Base-by-base conservation (phyloP, 2,113 vertebrate species). In the Thymallus thymallus region DNA sequence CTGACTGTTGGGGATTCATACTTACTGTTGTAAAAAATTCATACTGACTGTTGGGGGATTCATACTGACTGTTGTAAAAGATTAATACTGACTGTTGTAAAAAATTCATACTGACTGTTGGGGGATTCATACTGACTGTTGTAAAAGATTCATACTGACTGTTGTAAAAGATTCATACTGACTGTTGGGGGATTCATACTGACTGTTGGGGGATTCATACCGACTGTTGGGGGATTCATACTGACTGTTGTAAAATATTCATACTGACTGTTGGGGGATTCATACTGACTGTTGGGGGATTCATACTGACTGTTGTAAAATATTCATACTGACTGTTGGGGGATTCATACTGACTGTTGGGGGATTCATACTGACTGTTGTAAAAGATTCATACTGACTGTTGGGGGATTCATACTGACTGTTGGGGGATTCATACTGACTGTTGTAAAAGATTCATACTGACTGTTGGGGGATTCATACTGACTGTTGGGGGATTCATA, bases 391-490 rank as follows among this genome's bases (percentile, higher is more conserved):
- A 55, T 55, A 23, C n/a, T 14, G 67, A 30, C 67, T 68, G 35
- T 20, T 45, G 64, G 29, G 26, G 75, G 79, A 76, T 76, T 83
- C 74, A 55, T 55, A 23, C n/a, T 14, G 67, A 30, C 67, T 68
- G 35, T 20, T 45, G 64, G 29, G 26, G 75, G 79, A 76, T 76
- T 83, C 74, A n/a, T n/a, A n/a, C n/a, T n/a, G n/a, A n/a, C n/a
- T n/a, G n/a, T n/a, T n/a, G n/a, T 26, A 45, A 55, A 55, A 20
- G 51, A 55, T 55, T 55, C 51, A 55, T 55, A 23, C n/a, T 14
- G 67, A 30, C 67, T 68, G 35, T 20, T 45, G 64, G 29, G 26
- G 75, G 79, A 76, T 76, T 83, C 74, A n/a, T n/a, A n/a, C n/a
- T n/a, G n/a, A n/a, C n/a, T n/a, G n/a, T n/a, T 26, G 4, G 9